Evolutionary conservation across 2,888 invertebrate species (phyloP).

Genomic region (Aquatica leii): DNA sequence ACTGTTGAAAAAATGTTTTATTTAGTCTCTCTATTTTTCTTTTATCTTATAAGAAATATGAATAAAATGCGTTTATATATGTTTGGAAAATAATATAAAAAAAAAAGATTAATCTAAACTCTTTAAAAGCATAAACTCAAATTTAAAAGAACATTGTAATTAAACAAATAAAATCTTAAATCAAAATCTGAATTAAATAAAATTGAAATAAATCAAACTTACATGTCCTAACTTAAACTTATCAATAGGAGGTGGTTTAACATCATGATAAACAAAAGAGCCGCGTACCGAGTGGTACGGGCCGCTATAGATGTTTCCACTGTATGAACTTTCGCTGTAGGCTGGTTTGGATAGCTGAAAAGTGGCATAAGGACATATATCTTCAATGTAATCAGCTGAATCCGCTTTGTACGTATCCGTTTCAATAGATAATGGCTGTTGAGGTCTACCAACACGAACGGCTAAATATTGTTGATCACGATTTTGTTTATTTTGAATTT

Average conservation of each 20-base stretch:
- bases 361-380: conserved; percentile 92
- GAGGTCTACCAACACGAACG: conserved; percentile 62
- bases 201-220: conserved; percentile 53
- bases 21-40: no score
- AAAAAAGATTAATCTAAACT: no score
- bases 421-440: conserved; percentile 62
- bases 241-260: conserved; percentile 77
- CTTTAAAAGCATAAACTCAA: no score
- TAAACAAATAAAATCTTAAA: background rate
- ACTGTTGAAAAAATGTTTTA: no score
- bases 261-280: conserved; percentile 90
- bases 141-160: background rate
- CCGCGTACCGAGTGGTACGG: conserved; percentile 87
- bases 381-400: conserved; percentile 85
- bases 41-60: no score
- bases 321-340: conserved; percentile 90
- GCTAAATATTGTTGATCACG: conserved; percentile 81
- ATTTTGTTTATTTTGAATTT: conserved; percentile 82
- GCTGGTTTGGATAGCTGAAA: conserved; percentile 85
- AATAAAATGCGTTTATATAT: no score
- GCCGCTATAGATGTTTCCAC: conserved; percentile 86
- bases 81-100: no score
- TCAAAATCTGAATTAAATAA: conserved; percentile 9
- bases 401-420: conserved; percentile 63
- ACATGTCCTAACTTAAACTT: conserved; percentile 79